Evolutionary conservation across 2,113 vertebrate genomes (phyloP), one percentile per base, ranked within the genome.

Genomic region (Dasypus novemcinctus): DNA sequence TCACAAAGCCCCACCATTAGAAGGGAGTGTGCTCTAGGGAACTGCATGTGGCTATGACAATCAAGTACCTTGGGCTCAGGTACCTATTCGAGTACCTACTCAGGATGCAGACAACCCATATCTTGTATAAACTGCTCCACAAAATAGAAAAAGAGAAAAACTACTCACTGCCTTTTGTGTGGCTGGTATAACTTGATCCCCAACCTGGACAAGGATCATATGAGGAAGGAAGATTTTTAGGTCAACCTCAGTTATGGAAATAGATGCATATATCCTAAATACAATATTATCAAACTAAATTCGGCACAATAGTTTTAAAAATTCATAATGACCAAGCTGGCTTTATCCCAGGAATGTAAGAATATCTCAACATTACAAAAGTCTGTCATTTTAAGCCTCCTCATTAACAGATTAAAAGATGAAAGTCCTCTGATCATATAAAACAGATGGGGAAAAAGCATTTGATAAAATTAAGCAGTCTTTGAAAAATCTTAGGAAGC

Each of bases 401-500:
- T 20, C 17, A 57, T 82, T 38, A 66, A 41, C 27, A 52, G 66
- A 75, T 86, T 54, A 69, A 61, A 57, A 95, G 72, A 68, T 57
- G 72, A 49, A 90, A 90, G 54, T 57, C 38, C 3, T 27, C 14
- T 46, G 59, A 59, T 68, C 49, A 2, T 46, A 68, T 84, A 57
- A 68, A 76, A 49, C 38, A 80, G 61, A 46, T 76, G 21, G n/a
- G 52, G 27, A 74, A 80, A 80, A 69, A 81, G 27, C n/a, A 75
- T 54, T 91, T 78, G 61, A 59, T 82, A 76, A 93, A 93, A 94
- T 87, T 74, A 87, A 81, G 64, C 57, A 52, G 33, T 61, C 87
- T 43, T 82, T 82, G 69, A 82, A 96, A 90, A 63, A 88, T 71
- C 31, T 90, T 75, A 87, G 31, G 52, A 84, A 90, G 86, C 6